Evolutionary conservation across 2,888 invertebrate genomes (phyloP).

Genomic region (Autographa gamma): DNA sequence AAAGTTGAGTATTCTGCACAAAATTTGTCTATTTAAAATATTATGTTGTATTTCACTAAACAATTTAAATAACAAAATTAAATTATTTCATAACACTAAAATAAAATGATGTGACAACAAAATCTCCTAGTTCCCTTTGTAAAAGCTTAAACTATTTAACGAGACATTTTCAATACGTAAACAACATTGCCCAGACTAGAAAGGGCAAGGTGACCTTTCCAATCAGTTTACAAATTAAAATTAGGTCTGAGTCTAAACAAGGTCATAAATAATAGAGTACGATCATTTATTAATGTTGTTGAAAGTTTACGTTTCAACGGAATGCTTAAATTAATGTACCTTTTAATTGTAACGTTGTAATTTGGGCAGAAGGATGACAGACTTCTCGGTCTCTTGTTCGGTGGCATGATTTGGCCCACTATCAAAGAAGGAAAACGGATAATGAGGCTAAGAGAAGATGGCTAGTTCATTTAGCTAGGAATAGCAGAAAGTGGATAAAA

Average conservation of each 20-base stretch:
- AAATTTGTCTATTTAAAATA: too few relatives aligned
- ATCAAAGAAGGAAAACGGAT: too few relatives aligned
- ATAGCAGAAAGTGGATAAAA: too few relatives aligned
- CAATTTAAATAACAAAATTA: background rate
- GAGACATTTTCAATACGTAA: constrained; percentile 14
- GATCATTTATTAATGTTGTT: constrained; percentile 19
- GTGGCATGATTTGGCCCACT: too few relatives aligned
- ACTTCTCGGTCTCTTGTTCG: too few relatives aligned
- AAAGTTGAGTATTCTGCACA: too few relatives aligned
- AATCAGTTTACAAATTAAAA: constrained; percentile 7
- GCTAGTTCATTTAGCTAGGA: too few relatives aligned
- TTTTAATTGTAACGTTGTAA: too few relatives aligned
- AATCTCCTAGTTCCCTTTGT: background rate
- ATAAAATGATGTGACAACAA: background rate
- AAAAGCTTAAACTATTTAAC: background rate
- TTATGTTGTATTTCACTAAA: too few relatives aligned
- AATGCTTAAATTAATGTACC: background rate
- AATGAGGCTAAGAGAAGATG: too few relatives aligned
- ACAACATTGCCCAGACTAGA: constrained; percentile 14
- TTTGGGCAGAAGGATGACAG: too few relatives aligned
- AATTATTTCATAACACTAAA: background rate
- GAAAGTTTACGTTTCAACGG: constrained; percentile 14
- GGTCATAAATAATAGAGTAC: constrained; percentile 27
- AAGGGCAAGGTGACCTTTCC: constrained; percentile 15
- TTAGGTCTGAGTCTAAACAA: constrained; percentile 16